phyloP scores from a whole-genome alignment of 2,113 vertebrate species.

The Eolophus roseicapilla region DNA sequence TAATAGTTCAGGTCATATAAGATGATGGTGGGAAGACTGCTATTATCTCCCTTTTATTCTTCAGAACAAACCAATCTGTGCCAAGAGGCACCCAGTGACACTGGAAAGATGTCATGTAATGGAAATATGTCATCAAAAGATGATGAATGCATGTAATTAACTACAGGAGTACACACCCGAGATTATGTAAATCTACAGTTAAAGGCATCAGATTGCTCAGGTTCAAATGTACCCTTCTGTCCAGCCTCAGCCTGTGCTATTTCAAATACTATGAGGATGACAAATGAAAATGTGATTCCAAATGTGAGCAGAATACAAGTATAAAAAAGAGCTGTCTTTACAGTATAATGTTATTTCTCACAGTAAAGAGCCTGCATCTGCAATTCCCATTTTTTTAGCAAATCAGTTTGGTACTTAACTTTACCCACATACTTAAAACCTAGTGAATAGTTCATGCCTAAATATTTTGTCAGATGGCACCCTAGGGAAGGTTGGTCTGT shows the following conservation, averaged over 20 bases:
- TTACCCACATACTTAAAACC: not conserved
- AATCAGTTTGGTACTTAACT: not conserved
- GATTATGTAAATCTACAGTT: not conserved
- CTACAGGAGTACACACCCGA: not conserved
- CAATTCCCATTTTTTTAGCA: not conserved
- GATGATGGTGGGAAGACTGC: not conserved
- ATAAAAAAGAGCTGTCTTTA: not conserved
- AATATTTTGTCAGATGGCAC: not conserved
- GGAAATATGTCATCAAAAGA: constrained; percentile 17
- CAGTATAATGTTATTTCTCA: not conserved
- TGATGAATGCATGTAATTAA: constrained; percentile 53
- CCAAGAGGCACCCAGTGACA: not conserved
- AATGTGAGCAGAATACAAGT: not conserved
- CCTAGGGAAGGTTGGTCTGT: not conserved
- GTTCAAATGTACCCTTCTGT: not conserved
- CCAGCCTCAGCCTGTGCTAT: not conserved
- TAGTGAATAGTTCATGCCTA: not conserved
- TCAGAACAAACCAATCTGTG: constrained; percentile 6
- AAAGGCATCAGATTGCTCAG: not conserved
- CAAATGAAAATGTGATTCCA: not conserved
- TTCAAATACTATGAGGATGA: not conserved
- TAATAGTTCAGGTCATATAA: not conserved
- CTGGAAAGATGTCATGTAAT: not conserved
- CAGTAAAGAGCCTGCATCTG: not conserved
- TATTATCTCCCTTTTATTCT: constrained; percentile 12